Percentiles rank a stretch among this genome's conserved stretches.
These are phyloP conservation scores for Acanthosepion pharaonis DNA, from an alignment of 2,888 invertebrate genomes.

Conservation along the genomic window DNA sequence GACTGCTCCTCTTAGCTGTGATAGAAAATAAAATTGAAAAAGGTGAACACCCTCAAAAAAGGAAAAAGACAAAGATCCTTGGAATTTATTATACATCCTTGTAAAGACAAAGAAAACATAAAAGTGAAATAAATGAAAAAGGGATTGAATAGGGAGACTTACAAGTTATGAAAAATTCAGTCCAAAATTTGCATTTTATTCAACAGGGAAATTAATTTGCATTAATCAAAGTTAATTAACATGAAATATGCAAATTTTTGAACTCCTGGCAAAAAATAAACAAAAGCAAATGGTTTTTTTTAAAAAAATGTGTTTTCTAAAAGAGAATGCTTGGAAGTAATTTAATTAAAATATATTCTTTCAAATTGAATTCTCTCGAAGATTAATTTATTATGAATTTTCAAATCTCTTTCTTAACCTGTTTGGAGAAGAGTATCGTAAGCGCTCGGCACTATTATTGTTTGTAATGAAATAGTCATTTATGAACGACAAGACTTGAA, in stretches of 20 bases:
- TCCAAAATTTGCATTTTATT: not conserved
- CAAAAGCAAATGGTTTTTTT: not conserved
- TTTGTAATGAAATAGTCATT: constrained; percentile 11
- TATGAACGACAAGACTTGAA: not conserved
- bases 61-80: not conserved
- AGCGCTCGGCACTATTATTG: not conserved
- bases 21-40: not conserved
- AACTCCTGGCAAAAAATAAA: not conserved
- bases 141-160: not conserved
- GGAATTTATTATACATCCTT: not conserved
- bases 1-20: not conserved
- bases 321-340: constrained; percentile 33
- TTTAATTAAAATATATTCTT: constrained; percentile 22
- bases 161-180: constrained; percentile 33
- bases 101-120: not conserved
- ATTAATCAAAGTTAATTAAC: constrained; percentile 9
- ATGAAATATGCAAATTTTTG: constrained; percentile 22
- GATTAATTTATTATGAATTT: constrained; percentile 23
- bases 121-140: not conserved
- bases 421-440: not conserved
- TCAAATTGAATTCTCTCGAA: constrained; percentile 5
- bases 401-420: not conserved
- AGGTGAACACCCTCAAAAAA: not conserved
- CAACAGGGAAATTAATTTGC: constrained; percentile 33
- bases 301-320: not conserved